These are phyloP conservation scores for Hypotaenidia okinawae DNA, from an alignment of 2,797 vertebrate genomes.

Conservation along the genomic window DNA sequence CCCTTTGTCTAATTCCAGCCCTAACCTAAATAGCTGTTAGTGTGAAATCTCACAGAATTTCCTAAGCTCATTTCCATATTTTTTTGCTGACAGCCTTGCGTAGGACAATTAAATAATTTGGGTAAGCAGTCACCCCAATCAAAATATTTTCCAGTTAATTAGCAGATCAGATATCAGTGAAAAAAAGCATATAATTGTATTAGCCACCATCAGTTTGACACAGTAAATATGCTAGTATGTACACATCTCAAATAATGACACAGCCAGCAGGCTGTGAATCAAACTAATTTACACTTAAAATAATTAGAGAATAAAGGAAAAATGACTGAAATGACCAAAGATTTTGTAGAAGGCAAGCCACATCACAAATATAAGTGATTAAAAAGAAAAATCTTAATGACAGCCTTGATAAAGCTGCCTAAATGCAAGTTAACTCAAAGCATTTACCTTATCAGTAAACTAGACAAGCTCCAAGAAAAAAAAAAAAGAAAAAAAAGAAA, in stretches of 20 bases:
- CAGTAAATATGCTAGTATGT: slow-evolving; percentile 36
- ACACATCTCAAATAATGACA: slow-evolving; percentile 26
- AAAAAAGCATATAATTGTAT: slow-evolving; percentile 69
- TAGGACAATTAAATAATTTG: slow-evolving; percentile 60
- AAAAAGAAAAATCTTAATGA: not conserved
- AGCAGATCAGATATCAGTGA: slow-evolving; percentile 52
- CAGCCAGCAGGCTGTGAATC: slow-evolving; percentile 27
- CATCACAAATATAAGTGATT: not conserved
- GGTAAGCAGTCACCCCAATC: slow-evolving; percentile 58
- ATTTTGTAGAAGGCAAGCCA: not conserved
- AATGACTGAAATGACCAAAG: not conserved
- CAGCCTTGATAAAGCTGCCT: not conserved
- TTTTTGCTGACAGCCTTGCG: slow-evolving; percentile 32
- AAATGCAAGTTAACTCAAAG: not conserved
- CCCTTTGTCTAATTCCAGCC: not conserved
- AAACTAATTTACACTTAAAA: slow-evolving; percentile 51
- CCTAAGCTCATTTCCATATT: slow-evolving; percentile 11
- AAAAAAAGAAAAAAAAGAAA: not conserved
- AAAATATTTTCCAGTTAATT: slow-evolving; percentile 72
- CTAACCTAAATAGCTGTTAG: not conserved
- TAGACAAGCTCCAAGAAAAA: not conserved
- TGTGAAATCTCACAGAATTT: slow-evolving; percentile 45
- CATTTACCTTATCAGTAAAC: not conserved
- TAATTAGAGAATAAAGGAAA: slow-evolving; percentile 35
- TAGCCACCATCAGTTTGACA: slow-evolving; percentile 60